Base-by-base conservation (phyloP, 2,113 vertebrate species). In the Sialia sialis region DNA sequence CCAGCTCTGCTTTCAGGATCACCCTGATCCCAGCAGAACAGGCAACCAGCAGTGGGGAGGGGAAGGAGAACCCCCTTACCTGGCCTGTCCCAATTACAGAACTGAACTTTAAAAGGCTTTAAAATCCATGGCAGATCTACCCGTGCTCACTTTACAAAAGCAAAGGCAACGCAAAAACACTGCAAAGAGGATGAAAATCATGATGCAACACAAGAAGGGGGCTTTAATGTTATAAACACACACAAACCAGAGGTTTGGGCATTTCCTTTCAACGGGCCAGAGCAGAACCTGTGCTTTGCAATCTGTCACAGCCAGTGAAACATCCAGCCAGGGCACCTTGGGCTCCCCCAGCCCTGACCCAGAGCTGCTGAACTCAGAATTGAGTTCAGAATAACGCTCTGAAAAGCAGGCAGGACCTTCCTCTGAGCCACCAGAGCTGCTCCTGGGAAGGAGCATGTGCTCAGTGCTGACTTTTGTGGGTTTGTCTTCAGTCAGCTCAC, bases 211-310 rank as follows among this genome's bases (percentile, higher is more conserved):
- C 1, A 7, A 55, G 18, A 39, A 67, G 48, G n/a, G 11, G 4
- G 11, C 2, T 59, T 82, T 14, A n/a, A 39, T 9, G 13, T 21
- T 44, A n/a, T 46, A 60, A 51, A 58, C 29, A 30, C 8, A 6
- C 15, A 4, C 32, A 52, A 74, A 16, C 1, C 2, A 9, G 23
- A 49, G 49, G 6, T 7, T 4, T 1, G 2, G 39, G n/a, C 19
- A 30, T 38, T 85, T 83, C 29, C 34, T 41, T 38, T 1, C 3
- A 1, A 17, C 0, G 1, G 32, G 30, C 23, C 2, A 0, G 58
- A 82, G 70, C 58, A 91, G 62, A 89, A 76, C 13, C 20, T 13
- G 16, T 4, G 38, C 84, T 67, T 25, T 69, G 48, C 54, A 29
- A 10, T n/a, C 74, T 29, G 21, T 32, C 66, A 34, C 30, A 10